Evolutionary conservation across 2,797 vertebrate species (phyloP), one percentile per base, ranked within the genome.

Genomic region (Syngnathus rostellatus): DNA sequence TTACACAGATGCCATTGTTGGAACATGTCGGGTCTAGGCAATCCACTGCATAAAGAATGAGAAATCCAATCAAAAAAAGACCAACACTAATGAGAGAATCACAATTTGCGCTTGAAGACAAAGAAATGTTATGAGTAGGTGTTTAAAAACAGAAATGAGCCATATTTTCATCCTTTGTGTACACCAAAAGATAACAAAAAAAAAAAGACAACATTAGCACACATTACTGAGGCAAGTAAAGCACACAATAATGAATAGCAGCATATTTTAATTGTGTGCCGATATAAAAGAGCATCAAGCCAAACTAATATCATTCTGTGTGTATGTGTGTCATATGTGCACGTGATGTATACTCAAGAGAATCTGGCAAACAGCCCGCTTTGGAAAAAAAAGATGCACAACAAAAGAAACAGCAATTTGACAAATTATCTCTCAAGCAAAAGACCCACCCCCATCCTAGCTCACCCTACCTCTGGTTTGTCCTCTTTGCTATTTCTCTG

Each of bases 21-120:
- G 96, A 97, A 85, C 97, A 99, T 0, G 93, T 94, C 0, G 97
- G 96, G 79, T 99, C 97, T 85, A 98, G 76, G 85, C 97, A 99
- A 76, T 99, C 95, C 77, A 98, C 97, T 99, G 77, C 38, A 84
- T 40, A 12, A 43, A 65, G 16, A 50, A 19, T 65, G 55, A 40
- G 7, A 65, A 55, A 68, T 16, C 23, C 58, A 73, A 72, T 57
- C 8, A 73, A 73, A 40, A 43, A 66, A 41, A 71, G 69, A 69
- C 21, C 8, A 63, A 68, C 17, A 69, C 23, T 59, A 62, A 51
- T 48, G 38, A 40, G 25, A 65, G 65, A 75, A 75, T 73, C 62
- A 51, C 23, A 70, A 57, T 38, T 60, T 59, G 64, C 4, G 43
- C 50, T 58, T 59, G 62, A 67, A 62, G 67, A 38, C 76, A 73